These are phyloP conservation scores for Drosophila equinoxialis DNA, from an alignment of 1,140 invertebrate species.

Conservation along the genomic window DNA sequence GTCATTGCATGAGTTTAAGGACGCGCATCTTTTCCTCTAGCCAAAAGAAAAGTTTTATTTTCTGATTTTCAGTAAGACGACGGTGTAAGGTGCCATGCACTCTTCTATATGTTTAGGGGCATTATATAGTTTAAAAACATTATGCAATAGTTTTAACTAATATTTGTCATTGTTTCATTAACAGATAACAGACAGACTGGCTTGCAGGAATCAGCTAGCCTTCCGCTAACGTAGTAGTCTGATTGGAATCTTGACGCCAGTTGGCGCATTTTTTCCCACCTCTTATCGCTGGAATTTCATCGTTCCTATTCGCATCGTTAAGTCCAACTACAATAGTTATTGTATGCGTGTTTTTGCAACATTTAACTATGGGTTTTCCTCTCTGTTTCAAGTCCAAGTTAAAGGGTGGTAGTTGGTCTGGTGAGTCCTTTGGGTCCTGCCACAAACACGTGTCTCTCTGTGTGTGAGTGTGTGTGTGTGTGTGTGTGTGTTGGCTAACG, in stretches of 20 bases:
- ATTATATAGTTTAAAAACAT: too few species aligned
- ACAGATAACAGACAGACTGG: too few species aligned
- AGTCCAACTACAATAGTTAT: not conserved
- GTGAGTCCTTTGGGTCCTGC: not conserved
- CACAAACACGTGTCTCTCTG: conserved; percentile 3
- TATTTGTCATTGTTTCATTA: too few species aligned
- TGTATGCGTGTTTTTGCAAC: conserved; percentile 3
- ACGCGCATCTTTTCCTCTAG: too few species aligned
- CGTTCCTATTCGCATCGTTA: not conserved
- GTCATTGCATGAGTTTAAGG: too few species aligned
- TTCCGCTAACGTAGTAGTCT: too few species aligned
- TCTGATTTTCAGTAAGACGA: too few species aligned
- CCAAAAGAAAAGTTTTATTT: too few species aligned
- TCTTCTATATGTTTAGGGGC: too few species aligned
- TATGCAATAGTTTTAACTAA: too few species aligned
- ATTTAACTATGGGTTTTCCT: not conserved
- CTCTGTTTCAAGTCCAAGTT: conserved; percentile 3
- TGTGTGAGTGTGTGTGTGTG: not conserved
- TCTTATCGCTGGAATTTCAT: not conserved
- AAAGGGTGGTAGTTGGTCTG: not conserved
- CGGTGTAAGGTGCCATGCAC: too few species aligned
- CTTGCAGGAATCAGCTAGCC: too few species aligned
- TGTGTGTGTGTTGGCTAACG: conserved; percentile 57
- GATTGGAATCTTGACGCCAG: not conserved
- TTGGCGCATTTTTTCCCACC: not conserved